Evolutionary conservation across 2,797 vertebrate species (phyloP), one percentile per base, ranked within the genome.

Genomic region (Furcifer pardalis): DNA sequence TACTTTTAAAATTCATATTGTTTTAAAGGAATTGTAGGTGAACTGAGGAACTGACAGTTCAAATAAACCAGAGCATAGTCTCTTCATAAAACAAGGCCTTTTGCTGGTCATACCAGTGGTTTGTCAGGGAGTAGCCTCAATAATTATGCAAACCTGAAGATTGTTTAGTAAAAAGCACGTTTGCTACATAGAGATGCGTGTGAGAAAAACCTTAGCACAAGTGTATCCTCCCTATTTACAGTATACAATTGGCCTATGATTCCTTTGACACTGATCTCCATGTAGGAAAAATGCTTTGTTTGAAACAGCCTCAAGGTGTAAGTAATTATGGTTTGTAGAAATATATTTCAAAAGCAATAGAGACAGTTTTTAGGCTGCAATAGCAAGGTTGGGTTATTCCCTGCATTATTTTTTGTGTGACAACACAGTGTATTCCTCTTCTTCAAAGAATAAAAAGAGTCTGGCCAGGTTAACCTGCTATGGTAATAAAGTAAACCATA

Each of bases 221-320:
- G 21, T 25, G 5, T 56, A 25, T 66, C 35, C 49, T 68, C 49
- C 42, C 59, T 52, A 6, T 25, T 46, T 82, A 63, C 37, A 84
- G 32, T 23, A 25, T 62, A 35, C 77, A 40, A 62, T 84, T 79
- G 76, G 32, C 6, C 7, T 27, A 65, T 79, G 17, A 68, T 4
- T 40, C n/a, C 32, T 21, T 83, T 19, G 32, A 17, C n/a, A 40
- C 49, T 9, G 23, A 17, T 65, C 25, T 79, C 56, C 49, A 35
- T 42, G 12, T 74, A 56, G 19, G 60, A 79, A 73, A 84, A 78
- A 27, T 77, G 7, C 37, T 69, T 84, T 84, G 30, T 27, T 7
- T 23, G 40, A 84, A 79, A 8, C 32, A 63, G 42, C 69, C 35
- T 79, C 37, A 40, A 65, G 77, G 44, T 56, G 69, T 13, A 17